phyloP scores from a whole-genome alignment of 2,888 invertebrate genomes.

The Colostygia pectinataria region DNA sequence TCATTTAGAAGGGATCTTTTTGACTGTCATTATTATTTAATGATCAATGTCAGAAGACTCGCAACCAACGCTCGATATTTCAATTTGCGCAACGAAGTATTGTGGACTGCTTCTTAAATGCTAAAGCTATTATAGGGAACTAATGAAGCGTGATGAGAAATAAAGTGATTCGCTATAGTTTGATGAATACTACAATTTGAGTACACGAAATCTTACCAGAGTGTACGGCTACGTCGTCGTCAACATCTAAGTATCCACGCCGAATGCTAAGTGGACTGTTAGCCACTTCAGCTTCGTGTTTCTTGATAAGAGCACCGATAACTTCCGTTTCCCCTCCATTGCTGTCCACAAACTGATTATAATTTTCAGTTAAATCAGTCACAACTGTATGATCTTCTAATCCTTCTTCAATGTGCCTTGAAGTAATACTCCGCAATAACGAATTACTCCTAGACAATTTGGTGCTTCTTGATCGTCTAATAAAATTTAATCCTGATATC shows the following conservation, averaged over 20 bases:
- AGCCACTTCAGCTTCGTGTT: constrained; percentile 68
- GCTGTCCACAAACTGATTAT: constrained; percentile 65
- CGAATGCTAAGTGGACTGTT: constrained; percentile 75
- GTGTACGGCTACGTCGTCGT: constrained; percentile 88
- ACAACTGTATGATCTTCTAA: constrained; percentile 66
- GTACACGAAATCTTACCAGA: constrained; percentile 82
- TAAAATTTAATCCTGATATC: constrained; percentile 83
- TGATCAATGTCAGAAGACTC: constrained; percentile 37
- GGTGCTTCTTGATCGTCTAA: constrained; percentile 88
- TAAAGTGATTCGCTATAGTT: constrained; percentile 36
- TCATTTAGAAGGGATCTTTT: constrained; percentile 44
- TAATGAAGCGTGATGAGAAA: constrained; percentile 30
- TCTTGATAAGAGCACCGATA: constrained; percentile 74
- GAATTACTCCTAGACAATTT: constrained; percentile 87
- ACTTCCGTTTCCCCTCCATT: constrained; percentile 73
- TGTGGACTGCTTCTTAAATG: constrained; percentile 33
- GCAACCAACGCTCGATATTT: constrained; percentile 37
- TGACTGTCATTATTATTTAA: constrained; percentile 38
- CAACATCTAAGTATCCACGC: constrained; percentile 80
- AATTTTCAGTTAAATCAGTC: constrained; percentile 68
- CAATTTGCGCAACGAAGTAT: constrained; percentile 37
- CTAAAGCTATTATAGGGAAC: constrained; percentile 33
- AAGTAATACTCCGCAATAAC: constrained; percentile 82
- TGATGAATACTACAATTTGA: constrained; percentile 10
- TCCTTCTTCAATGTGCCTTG: constrained; percentile 75